Evolutionary conservation across 1,140 invertebrate species (phyloP), one percentile per base, ranked within the genome.

Genomic region (Varroa destructor): DNA sequence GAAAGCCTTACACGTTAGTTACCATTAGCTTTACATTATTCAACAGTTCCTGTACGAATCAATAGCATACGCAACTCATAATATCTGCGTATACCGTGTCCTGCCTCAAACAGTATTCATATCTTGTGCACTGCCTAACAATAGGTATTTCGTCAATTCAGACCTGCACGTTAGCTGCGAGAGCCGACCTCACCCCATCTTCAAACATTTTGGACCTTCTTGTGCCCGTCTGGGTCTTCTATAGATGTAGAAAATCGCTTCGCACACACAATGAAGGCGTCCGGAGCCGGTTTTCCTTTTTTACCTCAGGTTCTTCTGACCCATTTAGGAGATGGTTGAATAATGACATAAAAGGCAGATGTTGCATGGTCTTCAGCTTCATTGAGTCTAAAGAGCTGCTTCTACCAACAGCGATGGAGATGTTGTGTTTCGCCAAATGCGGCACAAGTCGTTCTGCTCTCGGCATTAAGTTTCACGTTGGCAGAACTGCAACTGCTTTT

Each of bases 271-370:
- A 93, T 78, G 79, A 95, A 98, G 77, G 93, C 91, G 80, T 97
- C 93, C 0, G 94, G 94, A 73, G 86, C 85, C 12, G 94, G 94
- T 83, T 98, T 97, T 43, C 93, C 92, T 74, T 82, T 75, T 87
- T 88, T 0, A 97, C 89, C 74, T 94, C 91, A 3, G 86, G 84
- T 81, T 97, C 93, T 8, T 87, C 86, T 70, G 88, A 88, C 0
- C 88, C 90, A 74, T 88, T 85, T 0, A 96, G 91, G 76, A 86
- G 85, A 77, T 93, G 93, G 76, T 87, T 80, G 77, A 94, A 95
- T 36, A 87, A 77, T 42, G 80, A 77, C 76, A 93, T 84, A 1
- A 93, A 76, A 43, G 89, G 84, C 57, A 83, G 82, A 77, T 92
- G 86, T 37, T 85, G 81, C 14, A 83, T 82, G 0, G 87, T 87